Base-by-base conservation (phyloP, 2,888 invertebrate species). In the Acleris cristana region DNA sequence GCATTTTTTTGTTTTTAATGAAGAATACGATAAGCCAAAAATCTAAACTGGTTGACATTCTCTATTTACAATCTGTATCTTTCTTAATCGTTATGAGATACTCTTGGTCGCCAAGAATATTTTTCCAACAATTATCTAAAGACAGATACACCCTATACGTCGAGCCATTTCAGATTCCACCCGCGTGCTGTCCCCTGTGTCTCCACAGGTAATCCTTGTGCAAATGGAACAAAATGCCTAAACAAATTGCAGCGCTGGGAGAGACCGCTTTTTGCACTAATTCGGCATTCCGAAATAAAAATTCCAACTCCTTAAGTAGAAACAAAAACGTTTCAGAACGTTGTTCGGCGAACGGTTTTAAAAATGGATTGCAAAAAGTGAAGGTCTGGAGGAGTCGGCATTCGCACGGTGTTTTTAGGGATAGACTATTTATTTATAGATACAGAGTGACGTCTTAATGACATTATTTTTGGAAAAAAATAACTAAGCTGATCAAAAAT, bases 271-370 rank as follows among this genome's bases (percentile, higher is more conserved):
- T 92, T 92, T 92, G 92, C 87, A 90, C 92, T 87, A 92, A 92
- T 92, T 92, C 92, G 92, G 92, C 92, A 92, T 92, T 86, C 92
- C 92, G 89, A 91, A 92, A 92, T 92, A 92, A 92, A 92, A 87
- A 92, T 92, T 87, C 92, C 92, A 77, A 82, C 88, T 88, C 91
- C 90, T 85, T 90, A 87, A 82, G 83, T 76, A 84, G 84, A 69
- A 69, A 78, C 83, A 87, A 89, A 88, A 90, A 89, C 79, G 82
- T 81, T 79, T 81, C 78, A 75, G 80, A 80, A 73, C 73, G 71
- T 78, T 69, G 71, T 87, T 87, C 87, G 84, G 70, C 77, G 87
- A 85, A 88, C 76, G 74, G 76, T 78, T 79, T 76, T 69, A 73
- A 75, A 74, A 74, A 73, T 74, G 76, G 76, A 76, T 75, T 70